Conservation (phyloP, 92 coral and sea anemone genomes). For the Ricordea florida region DNA sequence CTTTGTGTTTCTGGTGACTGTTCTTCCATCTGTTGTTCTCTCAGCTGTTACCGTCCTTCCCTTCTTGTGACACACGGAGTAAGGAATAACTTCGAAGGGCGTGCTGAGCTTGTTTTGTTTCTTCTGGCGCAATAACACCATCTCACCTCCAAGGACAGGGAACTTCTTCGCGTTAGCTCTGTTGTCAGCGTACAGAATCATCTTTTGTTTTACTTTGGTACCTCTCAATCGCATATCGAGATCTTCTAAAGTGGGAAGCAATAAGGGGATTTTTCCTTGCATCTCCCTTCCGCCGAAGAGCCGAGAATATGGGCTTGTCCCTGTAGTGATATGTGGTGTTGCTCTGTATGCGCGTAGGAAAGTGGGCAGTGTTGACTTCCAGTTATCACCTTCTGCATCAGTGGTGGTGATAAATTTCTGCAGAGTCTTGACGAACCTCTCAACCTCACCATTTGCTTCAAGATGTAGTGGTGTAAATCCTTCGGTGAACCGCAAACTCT, state of each 20-base stretch:
- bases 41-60: not conserved
- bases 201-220: not conserved
- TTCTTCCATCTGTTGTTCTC: not conserved
- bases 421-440: conserved; percentile 16
- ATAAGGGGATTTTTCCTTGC: conserved; percentile 11
- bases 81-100: conserved; percentile 1
- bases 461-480: no score
- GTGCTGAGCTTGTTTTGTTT: conserved; percentile 10
- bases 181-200: conserved; percentile 3
- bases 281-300: conserved; percentile 32
- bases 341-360: conserved; percentile 2
- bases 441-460: not conserved
- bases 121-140: not conserved
- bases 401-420: conserved; percentile 22
- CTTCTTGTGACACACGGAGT: not conserved
- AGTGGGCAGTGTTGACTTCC: not conserved
- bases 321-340: conserved; percentile 21
- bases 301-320: conserved; percentile 15
- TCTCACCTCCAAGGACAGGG: not conserved
- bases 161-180: not conserved
- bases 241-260: not conserved
- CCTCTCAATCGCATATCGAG: not conserved
- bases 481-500: no score
- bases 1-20: not conserved
- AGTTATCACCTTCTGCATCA: not conserved